These are phyloP conservation scores for Sycophaga agraensis DNA, from an alignment of 1,140 invertebrate species.

Conservation along the genomic window DNA sequence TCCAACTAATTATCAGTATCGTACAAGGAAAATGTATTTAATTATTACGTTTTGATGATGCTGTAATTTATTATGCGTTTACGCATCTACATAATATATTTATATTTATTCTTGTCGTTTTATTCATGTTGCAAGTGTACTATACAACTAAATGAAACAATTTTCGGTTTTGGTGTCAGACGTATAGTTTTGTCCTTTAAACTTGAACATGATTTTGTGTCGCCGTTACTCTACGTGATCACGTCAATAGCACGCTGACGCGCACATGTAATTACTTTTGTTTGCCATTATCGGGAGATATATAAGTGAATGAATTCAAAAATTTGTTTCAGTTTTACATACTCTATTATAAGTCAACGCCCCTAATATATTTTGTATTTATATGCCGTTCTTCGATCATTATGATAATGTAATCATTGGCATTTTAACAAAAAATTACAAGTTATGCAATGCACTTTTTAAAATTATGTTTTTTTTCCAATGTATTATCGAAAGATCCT, in stretches of 20 bases:
- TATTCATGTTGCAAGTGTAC: background rate
- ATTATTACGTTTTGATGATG: constrained; percentile 8
- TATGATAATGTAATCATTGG: constrained; percentile 1
- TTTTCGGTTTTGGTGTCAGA: constrained; percentile 1
- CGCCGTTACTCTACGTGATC: background rate
- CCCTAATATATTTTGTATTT: background rate
- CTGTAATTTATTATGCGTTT: constrained; percentile 8
- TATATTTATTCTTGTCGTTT: background rate
- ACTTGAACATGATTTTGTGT: background rate
- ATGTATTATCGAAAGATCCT: no score
- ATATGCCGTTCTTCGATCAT: background rate
- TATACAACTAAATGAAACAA: constrained; percentile 10
- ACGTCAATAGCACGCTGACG: background rate
- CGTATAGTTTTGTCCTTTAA: background rate
- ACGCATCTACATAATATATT: constrained; percentile 11
- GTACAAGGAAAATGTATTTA: no score
- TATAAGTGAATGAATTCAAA: background rate
- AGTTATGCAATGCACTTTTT: no score
- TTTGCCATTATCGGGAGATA: no score
- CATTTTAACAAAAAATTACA: background rate
- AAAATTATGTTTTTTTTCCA: no score
- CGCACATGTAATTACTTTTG: background rate
- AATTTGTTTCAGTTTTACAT: background rate
- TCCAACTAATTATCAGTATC: no score
- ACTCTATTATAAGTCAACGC: background rate